These are phyloP conservation scores for Smittia aterrima DNA, from an alignment of 2,888 invertebrate species.

Conservation along the genomic window DNA sequence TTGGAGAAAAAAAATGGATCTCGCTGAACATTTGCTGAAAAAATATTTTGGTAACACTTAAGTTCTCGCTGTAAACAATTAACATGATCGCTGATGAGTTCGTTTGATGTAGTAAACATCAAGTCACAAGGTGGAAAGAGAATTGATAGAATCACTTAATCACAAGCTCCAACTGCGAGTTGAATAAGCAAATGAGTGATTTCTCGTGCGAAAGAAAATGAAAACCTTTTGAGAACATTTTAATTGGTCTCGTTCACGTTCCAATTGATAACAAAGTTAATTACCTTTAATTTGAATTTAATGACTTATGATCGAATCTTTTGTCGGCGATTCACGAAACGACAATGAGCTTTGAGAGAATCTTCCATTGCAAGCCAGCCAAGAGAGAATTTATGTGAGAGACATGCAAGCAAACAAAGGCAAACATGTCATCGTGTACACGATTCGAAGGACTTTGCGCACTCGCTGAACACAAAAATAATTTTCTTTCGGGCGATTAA, in stretches of 20 bases:
- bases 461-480: too few species aligned
- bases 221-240: neutral
- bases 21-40: constrained; percentile 19
- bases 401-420: too few species aligned
- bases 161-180: neutral
- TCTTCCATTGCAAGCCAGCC: too few species aligned
- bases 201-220: neutral
- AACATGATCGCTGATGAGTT: constrained; percentile 13
- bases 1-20: neutral
- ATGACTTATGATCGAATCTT: neutral
- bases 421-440: too few species aligned
- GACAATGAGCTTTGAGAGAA: too few species aligned
- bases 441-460: too few species aligned
- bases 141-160: neutral
- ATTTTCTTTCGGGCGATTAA: too few species aligned
- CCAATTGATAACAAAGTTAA: neutral
- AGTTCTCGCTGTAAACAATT: constrained; percentile 37
- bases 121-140: neutral
- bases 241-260: neutral
- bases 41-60: constrained; percentile 37
- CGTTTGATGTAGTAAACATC: neutral
- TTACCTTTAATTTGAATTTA: neutral
- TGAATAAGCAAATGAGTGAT: neutral
- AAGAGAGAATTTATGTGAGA: too few species aligned
- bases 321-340: too few species aligned